phyloP scores from a whole-genome alignment of 2,113 vertebrate species.

The Sorex fumeus region DNA sequence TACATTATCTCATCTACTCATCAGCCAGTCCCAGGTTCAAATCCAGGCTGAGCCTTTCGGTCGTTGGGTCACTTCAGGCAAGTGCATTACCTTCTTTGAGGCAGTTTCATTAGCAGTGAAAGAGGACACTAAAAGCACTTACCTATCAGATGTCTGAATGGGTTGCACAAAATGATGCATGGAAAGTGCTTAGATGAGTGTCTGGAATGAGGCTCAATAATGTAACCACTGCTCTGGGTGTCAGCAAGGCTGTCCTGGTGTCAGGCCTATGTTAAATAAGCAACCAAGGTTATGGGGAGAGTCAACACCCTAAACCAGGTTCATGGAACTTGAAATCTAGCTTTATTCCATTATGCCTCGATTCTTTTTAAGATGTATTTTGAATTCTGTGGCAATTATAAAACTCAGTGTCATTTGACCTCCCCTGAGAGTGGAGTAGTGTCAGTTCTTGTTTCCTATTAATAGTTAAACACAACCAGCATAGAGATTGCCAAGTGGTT shows the following conservation, averaged over 20 bases:
- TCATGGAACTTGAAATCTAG: background rate
- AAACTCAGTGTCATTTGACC: conserved; percentile 45
- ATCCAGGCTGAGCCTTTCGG: background rate
- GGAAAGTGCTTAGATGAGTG: background rate
- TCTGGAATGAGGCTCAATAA: background rate
- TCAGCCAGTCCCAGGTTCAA: background rate
- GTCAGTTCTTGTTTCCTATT: conserved; percentile 37
- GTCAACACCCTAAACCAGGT: background rate
- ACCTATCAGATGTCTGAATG: background rate
- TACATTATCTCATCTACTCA: background rate
- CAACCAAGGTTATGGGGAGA: background rate
- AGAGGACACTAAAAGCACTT: background rate
- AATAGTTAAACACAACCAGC: conserved; percentile 32
- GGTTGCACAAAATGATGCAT: background rate
- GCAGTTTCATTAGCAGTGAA: conserved; percentile 13
- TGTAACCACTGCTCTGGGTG: background rate
- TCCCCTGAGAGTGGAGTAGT: background rate
- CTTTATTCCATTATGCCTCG: background rate
- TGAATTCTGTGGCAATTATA: background rate
- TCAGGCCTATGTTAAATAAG: background rate
- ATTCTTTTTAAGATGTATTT: background rate
- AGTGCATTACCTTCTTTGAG: background rate
- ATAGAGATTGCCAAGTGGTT: conserved; percentile 1
- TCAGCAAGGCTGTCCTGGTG: background rate
- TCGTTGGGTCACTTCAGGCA: conserved; percentile 3